Conservation (phyloP, 2,113 vertebrate genomes). For the Elaphurus davidianus region DNA sequence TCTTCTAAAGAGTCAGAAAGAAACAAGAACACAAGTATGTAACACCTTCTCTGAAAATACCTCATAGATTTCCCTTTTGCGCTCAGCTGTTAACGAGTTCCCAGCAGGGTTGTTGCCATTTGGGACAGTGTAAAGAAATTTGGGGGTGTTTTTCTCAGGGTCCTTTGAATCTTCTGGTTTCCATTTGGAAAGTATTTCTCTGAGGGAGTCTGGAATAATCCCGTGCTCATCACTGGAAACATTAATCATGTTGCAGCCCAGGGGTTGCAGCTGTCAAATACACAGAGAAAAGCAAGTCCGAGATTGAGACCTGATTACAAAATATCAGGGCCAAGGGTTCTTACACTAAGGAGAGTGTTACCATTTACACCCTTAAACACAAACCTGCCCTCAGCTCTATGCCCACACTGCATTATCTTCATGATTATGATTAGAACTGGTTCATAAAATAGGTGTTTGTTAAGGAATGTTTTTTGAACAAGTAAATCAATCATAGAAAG, state of each 20-base stretch:
- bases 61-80: constrained; percentile 93
- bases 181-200: constrained; percentile 89
- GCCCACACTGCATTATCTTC: background rate
- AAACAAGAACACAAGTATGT: rapidly evolving
- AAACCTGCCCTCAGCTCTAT: background rate
- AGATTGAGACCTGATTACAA: background rate
- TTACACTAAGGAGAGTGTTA: background rate
- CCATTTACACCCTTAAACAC: background rate
- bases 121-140: constrained; percentile 93
- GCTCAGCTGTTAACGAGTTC: constrained; percentile 86
- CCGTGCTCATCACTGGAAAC: constrained; percentile 91
- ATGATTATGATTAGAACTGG: background rate
- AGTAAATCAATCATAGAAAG: background rate
- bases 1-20: background rate
- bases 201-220: constrained; percentile 89
- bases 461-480: background rate
- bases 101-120: constrained; percentile 96
- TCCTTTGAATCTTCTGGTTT: constrained; percentile 84
- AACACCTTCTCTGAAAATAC: constrained; percentile 69
- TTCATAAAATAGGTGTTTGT: background rate
- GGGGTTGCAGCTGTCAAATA: constrained; percentile 86
- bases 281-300: background rate
- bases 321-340: background rate
- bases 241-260: constrained; percentile 92
- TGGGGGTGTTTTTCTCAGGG: constrained; percentile 80